These are phyloP conservation scores for Camptogramma bilineatum DNA, from an alignment of 2,888 invertebrate genomes.

Conservation along the genomic window DNA sequence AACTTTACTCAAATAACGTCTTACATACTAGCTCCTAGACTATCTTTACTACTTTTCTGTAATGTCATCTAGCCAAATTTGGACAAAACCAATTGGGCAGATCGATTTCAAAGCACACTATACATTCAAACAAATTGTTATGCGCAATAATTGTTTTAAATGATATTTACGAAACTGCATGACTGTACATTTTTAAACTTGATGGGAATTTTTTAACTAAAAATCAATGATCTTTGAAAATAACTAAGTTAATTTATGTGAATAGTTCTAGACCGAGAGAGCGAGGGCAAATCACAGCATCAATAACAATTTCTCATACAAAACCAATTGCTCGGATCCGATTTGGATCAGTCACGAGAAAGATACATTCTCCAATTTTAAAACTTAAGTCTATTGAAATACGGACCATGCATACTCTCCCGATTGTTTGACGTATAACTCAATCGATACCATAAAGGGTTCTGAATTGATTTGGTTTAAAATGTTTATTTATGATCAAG, in stretches of 20 bases:
- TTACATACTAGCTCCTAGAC: not conserved
- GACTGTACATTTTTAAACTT: not conserved
- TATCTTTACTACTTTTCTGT: constrained; percentile 5
- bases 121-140: not conserved
- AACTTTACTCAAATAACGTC: not conserved
- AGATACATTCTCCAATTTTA: constrained; percentile 43
- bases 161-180: not conserved
- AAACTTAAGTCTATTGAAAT: constrained; percentile 16
- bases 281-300: constrained; percentile 41
- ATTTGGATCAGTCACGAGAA: constrained; percentile 66
- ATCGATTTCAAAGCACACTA: constrained; percentile 13
- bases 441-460: constrained; percentile 64
- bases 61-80: constrained; percentile 10
- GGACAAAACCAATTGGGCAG: constrained; percentile 9
- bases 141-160: not conserved
- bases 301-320: constrained; percentile 58
- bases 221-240: not conserved
- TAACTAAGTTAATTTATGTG: not conserved
- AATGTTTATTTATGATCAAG: constrained; percentile 60
- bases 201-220: not conserved
- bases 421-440: constrained; percentile 67
- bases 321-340: constrained; percentile 61
- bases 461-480: constrained; percentile 50
- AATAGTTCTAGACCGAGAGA: constrained; percentile 13
- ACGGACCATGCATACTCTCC: constrained; percentile 12